Conservation (phyloP, 2,797 vertebrate species). For the Tinamus major region DNA sequence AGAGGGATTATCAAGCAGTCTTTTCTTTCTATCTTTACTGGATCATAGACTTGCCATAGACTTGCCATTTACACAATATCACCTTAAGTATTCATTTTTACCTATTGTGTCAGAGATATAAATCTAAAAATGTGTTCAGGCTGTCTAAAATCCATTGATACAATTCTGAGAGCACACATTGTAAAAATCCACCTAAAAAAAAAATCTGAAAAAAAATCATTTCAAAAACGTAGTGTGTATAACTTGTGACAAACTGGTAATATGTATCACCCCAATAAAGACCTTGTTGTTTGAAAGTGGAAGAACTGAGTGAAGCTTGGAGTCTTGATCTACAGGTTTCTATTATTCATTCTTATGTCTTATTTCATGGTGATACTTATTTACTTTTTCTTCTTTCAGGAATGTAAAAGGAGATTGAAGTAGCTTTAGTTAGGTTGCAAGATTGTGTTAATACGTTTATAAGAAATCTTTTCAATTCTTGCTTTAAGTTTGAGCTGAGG, state of each 20-base stretch:
- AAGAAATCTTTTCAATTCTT: constrained; percentile 62
- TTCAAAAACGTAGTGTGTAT: not conserved
- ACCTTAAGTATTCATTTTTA: constrained; percentile 36
- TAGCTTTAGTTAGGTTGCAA: constrained; percentile 65
- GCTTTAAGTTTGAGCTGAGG: constrained; percentile 28
- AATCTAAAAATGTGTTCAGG: constrained; percentile 46
- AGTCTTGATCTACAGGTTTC: constrained; percentile 33
- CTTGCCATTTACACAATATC: constrained; percentile 4
- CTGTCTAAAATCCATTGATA: constrained; percentile 53
- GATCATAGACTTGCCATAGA: constrained; percentile 16
- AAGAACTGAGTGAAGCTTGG: not conserved
- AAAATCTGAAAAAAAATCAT: no score
- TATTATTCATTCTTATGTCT: no score
- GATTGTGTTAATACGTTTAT: constrained; percentile 74
- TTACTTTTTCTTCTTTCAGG: constrained; percentile 69
- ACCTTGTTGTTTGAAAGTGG: not conserved
- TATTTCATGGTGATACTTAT: constrained; percentile 41
- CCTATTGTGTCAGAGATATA: constrained; percentile 49
- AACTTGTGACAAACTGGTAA: constrained; percentile 42
- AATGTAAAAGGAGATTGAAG: constrained; percentile 73
- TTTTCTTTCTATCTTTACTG: constrained; percentile 46
- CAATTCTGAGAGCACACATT: constrained; percentile 45
- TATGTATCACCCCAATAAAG: constrained; percentile 47
- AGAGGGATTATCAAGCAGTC: not conserved
- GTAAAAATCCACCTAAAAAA: not conserved